Base-by-base conservation (phyloP, 2,888 invertebrate genomes). In the Metellina segmentata region DNA sequence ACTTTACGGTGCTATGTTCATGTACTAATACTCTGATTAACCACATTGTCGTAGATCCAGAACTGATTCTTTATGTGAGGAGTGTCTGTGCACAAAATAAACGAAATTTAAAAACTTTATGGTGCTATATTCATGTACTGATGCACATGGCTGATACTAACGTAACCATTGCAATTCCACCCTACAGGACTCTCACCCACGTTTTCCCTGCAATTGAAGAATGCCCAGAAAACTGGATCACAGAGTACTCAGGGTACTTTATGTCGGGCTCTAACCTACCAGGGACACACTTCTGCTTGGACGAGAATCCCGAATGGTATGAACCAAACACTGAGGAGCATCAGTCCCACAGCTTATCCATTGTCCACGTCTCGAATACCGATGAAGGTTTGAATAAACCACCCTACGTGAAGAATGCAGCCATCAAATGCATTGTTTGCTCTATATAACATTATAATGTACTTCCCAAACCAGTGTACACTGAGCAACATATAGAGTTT, bases 201-300 rank as follows among this genome's bases (percentile, higher is more conserved):
- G 75, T 81, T 0, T 90, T 92, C 20, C 86, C 90, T 0, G 92
- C 87, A 11, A 19, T 13, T 4, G 79, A 85, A 19, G 71, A 53
- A 71, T 93, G 93, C 53, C 93, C 93, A 0, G 88, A 90, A 9
- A 70, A 86, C 7, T 93, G 88, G 88, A 81, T 93, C 11, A 16
- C 75, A 8, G 91, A 93, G 70, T 93, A 93, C 78, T 85, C 88
- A 0, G 93, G 93, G 34, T 93, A 85, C 79, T 11, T 93, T 69
- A 91, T 91, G 89, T 61, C 89, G 6, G 89, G 91, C n/a, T 81
- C 88, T 0, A 89, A 89, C n/a, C 71, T 89, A 20, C 90, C 89
- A 6, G 89, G 81, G 7, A 69, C 7, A 6, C 53, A 93, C 53
- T 52, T 91, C 9, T 93, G 93, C 53, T 48, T 93, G 19, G 85